Evolutionary conservation across 2,797 vertebrate species (phyloP), one percentile per base, ranked within the genome.

Genomic region (Anguilla pacifica): DNA sequence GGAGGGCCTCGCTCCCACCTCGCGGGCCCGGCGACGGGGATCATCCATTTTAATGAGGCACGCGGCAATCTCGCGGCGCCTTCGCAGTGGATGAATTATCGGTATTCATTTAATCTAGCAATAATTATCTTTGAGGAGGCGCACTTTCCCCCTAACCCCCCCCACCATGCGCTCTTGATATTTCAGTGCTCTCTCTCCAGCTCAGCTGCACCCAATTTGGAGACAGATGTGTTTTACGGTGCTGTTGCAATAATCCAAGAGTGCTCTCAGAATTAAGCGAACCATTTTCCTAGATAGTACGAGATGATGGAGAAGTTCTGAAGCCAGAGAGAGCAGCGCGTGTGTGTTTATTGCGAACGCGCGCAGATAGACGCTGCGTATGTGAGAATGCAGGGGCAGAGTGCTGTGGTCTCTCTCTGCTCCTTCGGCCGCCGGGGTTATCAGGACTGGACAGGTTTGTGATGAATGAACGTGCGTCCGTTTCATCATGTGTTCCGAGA

Each of bases 41-140:
- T n/a, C 83, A 88, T 88, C 83, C 64, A 61, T 85, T 88, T 88
- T 85, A 85, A 88, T 85, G 35, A 85, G 53, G 49, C 67, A 9
- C 61, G 51, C 61, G 6, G 81, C 49, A 43, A 72, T 43, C 67
- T 55, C 46, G 25, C 46, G 57, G 25, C n/a, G 22, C n/a, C 74
- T n/a, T 57, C 46, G 83, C 67, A 57, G 22, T 46, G 1, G 49
- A n/a, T 85, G 53, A 72, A 28, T 17, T 70, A 74, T 74, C 13
- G 72, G 51, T 25, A 55, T 88, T 53, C 67, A 72, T 70, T 77
- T 49, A 74, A 51, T 72, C 70, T 49, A 19, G 70, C 74, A 43
- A 31, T 86, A 86, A 86, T 86, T 86, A 86, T 55, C 67, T 31
- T 53, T 86, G 46, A 1, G 72, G 72, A 74, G 25, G 25, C 31